These are phyloP conservation scores for Zophobas morio DNA, from an alignment of 1,140 invertebrate species.

Conservation along the genomic window DNA sequence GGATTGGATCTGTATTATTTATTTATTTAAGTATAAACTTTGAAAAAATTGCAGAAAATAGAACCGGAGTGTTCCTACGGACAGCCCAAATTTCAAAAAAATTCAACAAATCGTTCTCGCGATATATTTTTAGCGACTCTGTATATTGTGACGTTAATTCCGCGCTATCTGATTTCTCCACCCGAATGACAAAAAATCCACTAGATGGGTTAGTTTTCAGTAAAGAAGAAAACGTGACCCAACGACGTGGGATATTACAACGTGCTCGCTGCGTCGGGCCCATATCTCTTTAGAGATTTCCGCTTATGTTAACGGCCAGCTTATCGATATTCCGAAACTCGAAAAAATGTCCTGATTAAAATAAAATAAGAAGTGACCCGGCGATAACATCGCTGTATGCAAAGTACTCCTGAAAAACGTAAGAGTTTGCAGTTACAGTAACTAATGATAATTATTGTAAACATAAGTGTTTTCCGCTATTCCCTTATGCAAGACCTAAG, in stretches of 20 bases:
- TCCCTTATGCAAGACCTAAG: background rate
- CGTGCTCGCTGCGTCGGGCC: slow-evolving; percentile 26
- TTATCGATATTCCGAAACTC: slow-evolving; percentile 33
- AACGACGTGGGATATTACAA: slow-evolving; percentile 41
- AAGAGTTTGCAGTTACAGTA: background rate
- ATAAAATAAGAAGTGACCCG: too few relatives aligned
- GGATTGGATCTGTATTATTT: too few relatives aligned
- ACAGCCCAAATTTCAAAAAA: too few relatives aligned
- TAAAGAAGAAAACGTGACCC: slow-evolving; percentile 42
- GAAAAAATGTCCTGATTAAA: background rate
- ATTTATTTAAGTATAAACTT: too few relatives aligned
- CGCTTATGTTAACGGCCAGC: slow-evolving; percentile 9
- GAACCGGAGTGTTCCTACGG: too few relatives aligned
- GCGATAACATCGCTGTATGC: too few relatives aligned
- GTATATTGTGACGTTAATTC: too few relatives aligned
- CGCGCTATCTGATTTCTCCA: too few relatives aligned
- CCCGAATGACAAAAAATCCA: background rate
- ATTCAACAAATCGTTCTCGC: too few relatives aligned
- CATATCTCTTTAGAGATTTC: slow-evolving; percentile 31
- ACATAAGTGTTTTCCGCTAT: background rate
- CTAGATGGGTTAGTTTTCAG: slow-evolving; percentile 22
- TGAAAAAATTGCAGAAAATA: too few relatives aligned
- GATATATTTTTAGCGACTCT: too few relatives aligned
- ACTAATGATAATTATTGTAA: background rate
- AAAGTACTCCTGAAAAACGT: background rate